Conservation (phyloP, 2,113 vertebrate genomes). For the Nipponia nippon region DNA sequence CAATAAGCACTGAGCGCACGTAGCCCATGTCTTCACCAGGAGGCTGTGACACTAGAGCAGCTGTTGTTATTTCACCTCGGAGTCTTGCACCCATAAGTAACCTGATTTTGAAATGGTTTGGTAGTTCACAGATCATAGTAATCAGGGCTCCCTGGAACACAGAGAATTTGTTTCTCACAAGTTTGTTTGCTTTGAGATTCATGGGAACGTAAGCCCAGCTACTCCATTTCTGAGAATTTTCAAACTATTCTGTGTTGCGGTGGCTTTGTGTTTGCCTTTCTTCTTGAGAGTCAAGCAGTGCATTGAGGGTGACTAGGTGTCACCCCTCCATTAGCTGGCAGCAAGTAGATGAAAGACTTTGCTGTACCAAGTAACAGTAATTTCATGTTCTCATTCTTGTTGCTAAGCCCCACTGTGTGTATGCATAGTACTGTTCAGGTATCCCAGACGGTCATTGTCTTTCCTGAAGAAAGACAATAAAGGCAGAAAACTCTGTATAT, state of each 20-base stretch:
- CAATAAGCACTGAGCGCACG: accelerated
- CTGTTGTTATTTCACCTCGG: neutral
- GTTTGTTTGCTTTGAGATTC: neutral
- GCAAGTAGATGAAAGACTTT: neutral
- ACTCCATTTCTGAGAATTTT: neutral
- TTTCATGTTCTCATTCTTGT: neutral
- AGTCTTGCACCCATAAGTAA: neutral
- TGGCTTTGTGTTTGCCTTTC: neutral
- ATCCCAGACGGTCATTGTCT: neutral
- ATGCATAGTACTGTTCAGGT: neutral
- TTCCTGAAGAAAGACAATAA: neutral
- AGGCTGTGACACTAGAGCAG: neutral
- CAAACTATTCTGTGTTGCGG: neutral
- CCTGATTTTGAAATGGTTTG: neutral
- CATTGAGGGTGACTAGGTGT: neutral
- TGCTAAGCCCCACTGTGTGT: neutral
- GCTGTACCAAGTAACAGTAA: neutral
- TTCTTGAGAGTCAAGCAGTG: neutral
- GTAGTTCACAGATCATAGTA: neutral
- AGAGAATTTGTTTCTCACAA: neutral
- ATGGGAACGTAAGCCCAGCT: neutral
- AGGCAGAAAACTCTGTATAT: neutral
- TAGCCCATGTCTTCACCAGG: neutral
- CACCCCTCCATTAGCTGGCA: neutral
- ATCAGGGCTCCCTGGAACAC: neutral